Evolutionary conservation across 1,140 invertebrate species (phyloP).

Genomic region (Diorhabda sublineata): DNA sequence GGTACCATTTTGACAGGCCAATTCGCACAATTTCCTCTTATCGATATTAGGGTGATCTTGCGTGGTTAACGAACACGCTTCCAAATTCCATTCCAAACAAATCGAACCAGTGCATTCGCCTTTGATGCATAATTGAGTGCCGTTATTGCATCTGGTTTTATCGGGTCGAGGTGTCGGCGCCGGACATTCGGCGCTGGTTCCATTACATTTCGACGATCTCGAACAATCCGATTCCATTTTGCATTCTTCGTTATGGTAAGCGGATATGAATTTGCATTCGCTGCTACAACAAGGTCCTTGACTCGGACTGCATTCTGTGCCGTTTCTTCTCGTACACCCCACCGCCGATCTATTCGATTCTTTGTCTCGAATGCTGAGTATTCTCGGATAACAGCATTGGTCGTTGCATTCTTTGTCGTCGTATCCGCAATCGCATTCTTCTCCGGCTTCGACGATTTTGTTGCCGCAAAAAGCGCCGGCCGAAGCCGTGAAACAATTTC

Average conservation of each 20-base stretch:
- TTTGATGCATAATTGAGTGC: slow-evolving; percentile 80
- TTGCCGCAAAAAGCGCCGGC: slow-evolving; percentile 98
- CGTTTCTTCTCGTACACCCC: slow-evolving; percentile 72
- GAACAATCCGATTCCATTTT: slow-evolving; percentile 86
- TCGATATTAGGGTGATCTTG: slow-evolving; percentile 70
- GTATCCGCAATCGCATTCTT: slow-evolving; percentile 99
- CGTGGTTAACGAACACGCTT: slow-evolving; percentile 94
- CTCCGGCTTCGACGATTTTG: slow-evolving; percentile 95
- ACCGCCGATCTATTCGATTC: slow-evolving; percentile 68
- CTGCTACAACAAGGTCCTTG: slow-evolving; percentile 93
- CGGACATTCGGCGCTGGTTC: slow-evolving; percentile 82
- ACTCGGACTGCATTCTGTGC: slow-evolving; percentile 88
- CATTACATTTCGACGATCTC: slow-evolving; percentile 79
- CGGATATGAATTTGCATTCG: slow-evolving; percentile 75
- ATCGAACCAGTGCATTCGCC: slow-evolving; percentile 95
- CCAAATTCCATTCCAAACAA: slow-evolving; percentile 89
- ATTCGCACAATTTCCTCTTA: slow-evolving; percentile 86
- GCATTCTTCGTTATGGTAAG: slow-evolving; percentile 64
- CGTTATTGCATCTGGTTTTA: slow-evolving; percentile 82
- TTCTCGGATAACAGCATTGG: slow-evolving; percentile 88
- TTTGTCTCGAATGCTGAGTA: slow-evolving; percentile 65
- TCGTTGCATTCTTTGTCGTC: slow-evolving; percentile 89
- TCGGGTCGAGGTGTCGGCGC: slow-evolving; percentile 68
- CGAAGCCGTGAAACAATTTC: slow-evolving; percentile 91
- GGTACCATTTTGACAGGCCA: slow-evolving; percentile 88